Base-by-base conservation (phyloP, 2,797 vertebrate genomes). In the Crocidura indochinensis region DNA sequence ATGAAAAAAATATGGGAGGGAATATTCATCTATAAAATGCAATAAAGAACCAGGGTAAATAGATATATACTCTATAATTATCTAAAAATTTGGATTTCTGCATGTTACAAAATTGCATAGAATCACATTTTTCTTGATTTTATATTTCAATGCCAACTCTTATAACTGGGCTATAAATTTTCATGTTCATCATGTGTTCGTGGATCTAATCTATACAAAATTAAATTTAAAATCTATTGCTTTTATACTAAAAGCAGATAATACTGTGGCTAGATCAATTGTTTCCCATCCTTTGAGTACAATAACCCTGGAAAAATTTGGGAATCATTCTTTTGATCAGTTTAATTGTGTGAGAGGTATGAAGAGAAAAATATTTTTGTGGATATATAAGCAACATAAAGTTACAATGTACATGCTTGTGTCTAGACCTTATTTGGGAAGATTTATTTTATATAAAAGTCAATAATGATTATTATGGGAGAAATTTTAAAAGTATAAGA, bases 71-170 rank as follows among this genome's bases (percentile, higher is more conserved):
- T 47, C 38, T 20, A 10, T 17, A 93, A 86, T 53, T 80, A 62
- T 78, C 3, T 4, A 65, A 46, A 75, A 47, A 12, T 56, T 26
- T 79, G 12, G 0, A 71, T 6, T 82, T 47, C 60, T 20, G 62
- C 24, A 31, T 2, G 15, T 0, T 31, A 0, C 76, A 27, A 1
- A 84, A 81, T 46, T 77, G 1, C 17, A 49, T 71, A 12, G 24
- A 4, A 74, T 65, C 80, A 11, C 79, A 81, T 1, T 6, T 4
- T 60, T 78, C 17, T 77, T 51, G 51, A 65, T 62, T 67, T 75
- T 67, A 26, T 27, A 5, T 87, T 90, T 90, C 74, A 65, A 29
- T 53, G 38, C 84, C 49, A 51, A 22, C 38, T 2, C 74, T 75
- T 67, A 75, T 75, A 65, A 69, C n/a, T 31, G 5, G 29, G 26